A percentile compares a stretch with the other conserved stretches of the same genome.
Evolutionary conservation across 2,888 invertebrate genomes (phyloP).

Genomic region (Cerceris ruficornis): DNA sequence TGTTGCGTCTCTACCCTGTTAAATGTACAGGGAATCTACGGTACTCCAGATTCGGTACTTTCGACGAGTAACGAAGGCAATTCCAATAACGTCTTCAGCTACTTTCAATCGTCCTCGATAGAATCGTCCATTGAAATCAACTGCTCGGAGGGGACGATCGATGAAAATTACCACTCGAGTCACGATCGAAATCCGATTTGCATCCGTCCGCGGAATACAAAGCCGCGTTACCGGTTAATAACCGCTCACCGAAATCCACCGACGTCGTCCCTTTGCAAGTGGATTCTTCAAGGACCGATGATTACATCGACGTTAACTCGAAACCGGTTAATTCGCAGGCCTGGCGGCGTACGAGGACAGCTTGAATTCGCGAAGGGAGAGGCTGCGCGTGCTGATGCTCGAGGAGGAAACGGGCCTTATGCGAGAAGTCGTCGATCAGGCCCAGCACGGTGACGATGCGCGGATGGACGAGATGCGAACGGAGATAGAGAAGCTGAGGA

Average conservation of each 20-base stretch:
- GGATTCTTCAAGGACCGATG: neutral
- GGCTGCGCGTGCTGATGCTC: constrained; percentile 78
- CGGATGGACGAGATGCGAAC: constrained; percentile 83
- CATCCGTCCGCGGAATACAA: neutral
- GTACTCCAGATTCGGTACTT: too few species aligned
- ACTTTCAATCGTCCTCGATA: too few species aligned
- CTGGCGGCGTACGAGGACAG: constrained; percentile 82
- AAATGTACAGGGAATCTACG: too few species aligned
- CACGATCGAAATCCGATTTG: neutral
- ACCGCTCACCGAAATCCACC: neutral
- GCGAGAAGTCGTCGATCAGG: constrained; percentile 83
- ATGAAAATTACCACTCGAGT: neutral
- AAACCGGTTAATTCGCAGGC: constrained; percentile 70
- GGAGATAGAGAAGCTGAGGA: constrained; percentile 82
- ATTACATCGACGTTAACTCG: neutral
- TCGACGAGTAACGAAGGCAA: too few species aligned
- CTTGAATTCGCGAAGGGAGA: constrained; percentile 81
- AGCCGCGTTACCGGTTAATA: constrained; percentile 12
- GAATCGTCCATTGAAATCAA: too few species aligned
- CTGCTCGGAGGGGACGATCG: neutral
- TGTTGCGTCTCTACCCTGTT: too few species aligned
- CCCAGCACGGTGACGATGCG: constrained; percentile 82
- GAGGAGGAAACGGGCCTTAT: constrained; percentile 83
- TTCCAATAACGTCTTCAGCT: too few species aligned
- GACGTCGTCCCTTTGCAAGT: neutral